Percentiles rank a stretch among this genome's conserved stretches.
Conservation (phyloP, 2,888 invertebrate species). For the Acronicta aceris region DNA sequence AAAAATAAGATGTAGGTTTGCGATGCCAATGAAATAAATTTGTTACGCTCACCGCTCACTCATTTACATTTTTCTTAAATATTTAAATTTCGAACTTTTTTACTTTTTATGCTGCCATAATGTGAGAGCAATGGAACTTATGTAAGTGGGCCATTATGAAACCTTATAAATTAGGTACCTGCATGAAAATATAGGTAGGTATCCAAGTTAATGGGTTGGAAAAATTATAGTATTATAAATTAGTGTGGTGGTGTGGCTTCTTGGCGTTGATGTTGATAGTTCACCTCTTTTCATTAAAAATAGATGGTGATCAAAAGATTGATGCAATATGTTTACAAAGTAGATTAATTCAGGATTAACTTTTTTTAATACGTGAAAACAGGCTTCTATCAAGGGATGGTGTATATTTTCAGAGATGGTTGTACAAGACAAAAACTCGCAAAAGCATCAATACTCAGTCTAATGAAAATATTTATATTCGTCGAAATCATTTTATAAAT, state of each 20-base stretch:
- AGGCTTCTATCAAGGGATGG: too few species aligned
- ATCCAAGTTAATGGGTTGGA: constrained; percentile 45
- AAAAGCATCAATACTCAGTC: too few species aligned
- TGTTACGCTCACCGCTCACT: too few species aligned
- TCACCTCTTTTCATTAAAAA: constrained; percentile 1
- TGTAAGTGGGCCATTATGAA: constrained; percentile 38
- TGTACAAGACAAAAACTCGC: too few species aligned
- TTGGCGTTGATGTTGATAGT: constrained; percentile 28
- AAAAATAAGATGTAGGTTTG: too few species aligned
- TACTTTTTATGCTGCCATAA: constrained; percentile 16
- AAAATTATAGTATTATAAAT: constrained; percentile 45
- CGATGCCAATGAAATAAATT: too few species aligned
- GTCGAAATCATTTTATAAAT: too few species aligned
- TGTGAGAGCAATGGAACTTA: constrained; percentile 10
- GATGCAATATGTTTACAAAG: background rate
- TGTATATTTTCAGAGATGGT: too few species aligned
- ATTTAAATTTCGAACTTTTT: constrained; percentile 21
- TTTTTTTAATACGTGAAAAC: too few species aligned
- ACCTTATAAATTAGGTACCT: constrained; percentile 35
- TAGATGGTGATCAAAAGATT: constrained; percentile 2
- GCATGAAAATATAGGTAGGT: too few species aligned
- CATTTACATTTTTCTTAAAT: background rate
- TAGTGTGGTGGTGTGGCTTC: constrained; percentile 44
- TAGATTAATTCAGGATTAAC: too few species aligned
- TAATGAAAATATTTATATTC: too few species aligned